A percentile compares a stretch with the other conserved stretches of the same genome.
Evolutionary conservation across 2,113 vertebrate species (phyloP).

Genomic region (Pelodiscus sinensis): DNA sequence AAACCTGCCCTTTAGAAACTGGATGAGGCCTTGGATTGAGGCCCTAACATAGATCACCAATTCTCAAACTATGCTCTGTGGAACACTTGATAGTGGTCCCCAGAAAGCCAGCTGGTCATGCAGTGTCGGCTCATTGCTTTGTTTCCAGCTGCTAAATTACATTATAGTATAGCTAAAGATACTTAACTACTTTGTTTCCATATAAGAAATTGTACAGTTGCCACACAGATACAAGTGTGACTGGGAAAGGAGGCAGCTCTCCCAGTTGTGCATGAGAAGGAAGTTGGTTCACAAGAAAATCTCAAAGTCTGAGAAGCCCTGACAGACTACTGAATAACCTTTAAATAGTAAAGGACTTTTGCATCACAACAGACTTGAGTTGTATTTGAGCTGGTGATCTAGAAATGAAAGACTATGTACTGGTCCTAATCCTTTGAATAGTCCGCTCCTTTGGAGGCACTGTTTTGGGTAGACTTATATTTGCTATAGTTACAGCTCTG

Average conservation of each 20-base stretch:
- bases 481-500: accelerated
- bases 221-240: accelerated
- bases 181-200: background rate
- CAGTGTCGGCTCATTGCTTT: accelerated
- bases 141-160: background rate
- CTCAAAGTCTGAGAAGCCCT: background rate
- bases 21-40: background rate
- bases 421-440: background rate
- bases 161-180: background rate
- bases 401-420: background rate
- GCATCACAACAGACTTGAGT: background rate
- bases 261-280: background rate
- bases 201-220: background rate
- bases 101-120: accelerated
- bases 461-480: background rate
- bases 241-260: background rate
- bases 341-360: background rate
- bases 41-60: accelerated
- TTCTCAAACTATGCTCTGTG: accelerated
- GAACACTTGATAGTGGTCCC: background rate
- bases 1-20: background rate
- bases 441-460: background rate
- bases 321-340: background rate
- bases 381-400: background rate
- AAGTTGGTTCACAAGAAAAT: background rate